These are phyloP conservation scores for Aplochiton taeniatus DNA, from an alignment of 2,797 vertebrate genomes.

Conservation along the genomic window DNA sequence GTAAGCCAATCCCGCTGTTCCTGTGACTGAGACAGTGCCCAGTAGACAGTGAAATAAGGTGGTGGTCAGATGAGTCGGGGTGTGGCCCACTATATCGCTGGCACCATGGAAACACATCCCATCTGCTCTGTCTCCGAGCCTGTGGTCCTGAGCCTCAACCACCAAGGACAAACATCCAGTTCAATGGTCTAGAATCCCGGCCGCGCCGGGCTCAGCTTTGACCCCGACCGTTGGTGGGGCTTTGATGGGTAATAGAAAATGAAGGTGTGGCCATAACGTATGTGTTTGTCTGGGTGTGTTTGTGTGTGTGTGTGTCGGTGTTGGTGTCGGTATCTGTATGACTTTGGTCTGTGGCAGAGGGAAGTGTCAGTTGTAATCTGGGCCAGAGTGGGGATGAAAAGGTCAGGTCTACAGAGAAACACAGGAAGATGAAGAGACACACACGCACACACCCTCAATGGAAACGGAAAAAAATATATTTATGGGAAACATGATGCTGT, in stretches of 20 bases:
- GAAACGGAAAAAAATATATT: conserved; percentile 65
- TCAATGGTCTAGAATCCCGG: no score
- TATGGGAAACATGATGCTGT: conserved; percentile 58
- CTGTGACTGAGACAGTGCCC: conserved; percentile 62
- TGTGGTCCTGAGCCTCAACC: conserved; percentile 54
- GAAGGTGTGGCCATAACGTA: no score
- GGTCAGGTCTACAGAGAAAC: conserved; percentile 67
- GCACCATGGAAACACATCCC: no score
- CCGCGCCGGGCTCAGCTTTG: no score
- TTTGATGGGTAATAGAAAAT: no score
- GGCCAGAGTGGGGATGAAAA: conserved; percentile 72
- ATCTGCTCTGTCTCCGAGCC: conserved; percentile 53
- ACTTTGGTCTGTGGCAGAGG: conserved; percentile 69
- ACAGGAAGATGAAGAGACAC: conserved; percentile 43
- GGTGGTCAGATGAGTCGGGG: conserved; percentile 56
- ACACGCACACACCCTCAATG: conserved; percentile 19
- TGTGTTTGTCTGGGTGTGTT: conserved; percentile 22
- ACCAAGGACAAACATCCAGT: conserved; percentile 45
- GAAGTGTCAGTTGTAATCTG: conserved; percentile 75
- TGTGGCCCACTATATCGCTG: no score
- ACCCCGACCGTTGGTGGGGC: no score
- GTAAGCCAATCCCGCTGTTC: conserved; percentile 60
- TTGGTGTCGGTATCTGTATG: conserved; percentile 59
- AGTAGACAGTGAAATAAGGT: conserved; percentile 74
- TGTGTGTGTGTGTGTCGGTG: conserved; percentile 15